Conservation (phyloP, 1,140 invertebrate genomes). For the Hycleus cichorii region DNA sequence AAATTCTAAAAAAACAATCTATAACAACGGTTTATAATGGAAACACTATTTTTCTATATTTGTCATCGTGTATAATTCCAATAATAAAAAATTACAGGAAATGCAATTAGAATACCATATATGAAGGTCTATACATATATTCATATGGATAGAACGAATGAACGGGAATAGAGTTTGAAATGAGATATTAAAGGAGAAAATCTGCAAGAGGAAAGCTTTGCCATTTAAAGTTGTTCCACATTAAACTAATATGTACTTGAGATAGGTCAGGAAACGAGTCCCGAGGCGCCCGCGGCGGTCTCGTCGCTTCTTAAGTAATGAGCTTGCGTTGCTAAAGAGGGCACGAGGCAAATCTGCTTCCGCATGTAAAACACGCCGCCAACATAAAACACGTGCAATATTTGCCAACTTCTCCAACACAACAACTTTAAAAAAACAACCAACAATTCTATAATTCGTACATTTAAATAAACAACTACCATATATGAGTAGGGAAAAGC, state of each 20-base stretch:
- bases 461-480: no score
- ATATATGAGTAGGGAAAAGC: no score
- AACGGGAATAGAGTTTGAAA: background rate
- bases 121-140: no score
- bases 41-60: background rate
- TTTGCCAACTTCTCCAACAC: background rate
- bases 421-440: no score
- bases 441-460: no score
- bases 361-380: slow-evolving; percentile 16
- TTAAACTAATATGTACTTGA: slow-evolving; percentile 29
- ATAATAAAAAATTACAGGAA: background rate
- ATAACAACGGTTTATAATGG: no score
- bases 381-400: slow-evolving; percentile 1
- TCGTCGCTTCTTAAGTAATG: slow-evolving; percentile 29
- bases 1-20: no score
- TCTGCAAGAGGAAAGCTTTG: slow-evolving; percentile 10
- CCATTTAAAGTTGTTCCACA: slow-evolving; percentile 22
- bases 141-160: background rate
- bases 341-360: slow-evolving; percentile 17
- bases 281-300: slow-evolving; percentile 22
- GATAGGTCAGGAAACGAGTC: slow-evolving; percentile 24
- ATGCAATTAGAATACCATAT: background rate
- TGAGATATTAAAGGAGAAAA: slow-evolving; percentile 15
- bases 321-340: slow-evolving; percentile 23
- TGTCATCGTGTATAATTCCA: background rate